Percentiles rank a stretch among this genome's conserved stretches.
Conservation (phyloP, 2,797 vertebrate species). For the Sebastes vulpes region DNA sequence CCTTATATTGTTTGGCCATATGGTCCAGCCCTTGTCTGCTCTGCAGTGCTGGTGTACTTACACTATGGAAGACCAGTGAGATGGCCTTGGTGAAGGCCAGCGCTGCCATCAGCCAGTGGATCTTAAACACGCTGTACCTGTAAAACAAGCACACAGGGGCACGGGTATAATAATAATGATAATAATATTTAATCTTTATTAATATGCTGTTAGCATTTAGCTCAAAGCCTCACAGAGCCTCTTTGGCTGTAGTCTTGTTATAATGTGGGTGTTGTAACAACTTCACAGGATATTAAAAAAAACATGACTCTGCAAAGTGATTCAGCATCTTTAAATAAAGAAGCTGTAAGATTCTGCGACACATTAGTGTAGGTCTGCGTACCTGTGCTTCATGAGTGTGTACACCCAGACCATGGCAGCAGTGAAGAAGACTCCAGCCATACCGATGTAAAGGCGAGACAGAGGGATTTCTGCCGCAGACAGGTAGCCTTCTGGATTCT, state of each 20-base stretch:
- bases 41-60: conserved; percentile 67
- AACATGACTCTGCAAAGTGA: neutral
- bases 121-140: conserved; percentile 89
- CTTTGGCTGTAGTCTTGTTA: neutral
- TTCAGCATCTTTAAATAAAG: too few relatives aligned
- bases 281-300: neutral
- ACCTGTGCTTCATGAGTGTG: conserved; percentile 89
- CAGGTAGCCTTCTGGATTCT: conserved; percentile 84
- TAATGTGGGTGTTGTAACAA: neutral
- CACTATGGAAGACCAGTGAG: conserved; percentile 90
- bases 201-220: too few relatives aligned
- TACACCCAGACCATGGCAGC: conserved; percentile 88
- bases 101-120: conserved; percentile 92
- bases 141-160: too few relatives aligned
- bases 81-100: conserved; percentile 89
- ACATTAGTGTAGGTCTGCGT: neutral
- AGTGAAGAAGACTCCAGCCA: conserved; percentile 87
- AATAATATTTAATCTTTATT: too few relatives aligned
- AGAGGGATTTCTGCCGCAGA: conserved; percentile 89
- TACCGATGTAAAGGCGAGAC: conserved; percentile 88
- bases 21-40: neutral
- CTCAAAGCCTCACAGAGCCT: too few relatives aligned
- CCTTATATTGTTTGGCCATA: too few relatives aligned
- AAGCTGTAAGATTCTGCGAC: too few relatives aligned
- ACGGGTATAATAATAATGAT: too few relatives aligned